A percentile compares a stretch with the other conserved stretches of the same genome.
Conservation (phyloP, 2,888 invertebrate species). For the Apodemia duryi region DNA sequence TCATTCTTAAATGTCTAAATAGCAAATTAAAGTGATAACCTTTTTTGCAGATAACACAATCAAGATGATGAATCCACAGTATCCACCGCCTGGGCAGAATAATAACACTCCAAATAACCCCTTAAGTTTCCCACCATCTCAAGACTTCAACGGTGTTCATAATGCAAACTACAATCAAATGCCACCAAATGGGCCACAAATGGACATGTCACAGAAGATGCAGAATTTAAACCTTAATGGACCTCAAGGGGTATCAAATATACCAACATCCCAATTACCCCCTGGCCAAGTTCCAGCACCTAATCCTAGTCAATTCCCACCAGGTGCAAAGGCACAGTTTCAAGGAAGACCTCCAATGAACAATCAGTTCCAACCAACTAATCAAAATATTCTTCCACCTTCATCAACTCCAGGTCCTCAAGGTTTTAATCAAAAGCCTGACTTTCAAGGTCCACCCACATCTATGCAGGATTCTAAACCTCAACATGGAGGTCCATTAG, state of each 20-base stretch:
- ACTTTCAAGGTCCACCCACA: conserved; percentile 37
- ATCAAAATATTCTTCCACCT: conserved; percentile 41
- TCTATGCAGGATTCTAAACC: conserved; percentile 27
- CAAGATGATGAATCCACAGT: conserved; percentile 74
- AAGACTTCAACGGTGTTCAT: conserved; percentile 64
- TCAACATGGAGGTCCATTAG: conserved; percentile 13
- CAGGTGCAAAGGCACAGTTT: conserved; percentile 47
- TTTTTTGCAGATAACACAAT: conserved; percentile 33
- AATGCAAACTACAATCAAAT: conserved; percentile 59
- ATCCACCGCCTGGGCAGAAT: conserved; percentile 67
- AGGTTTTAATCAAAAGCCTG: conserved; percentile 29
- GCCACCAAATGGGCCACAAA: conserved; percentile 50
- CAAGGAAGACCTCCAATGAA: conserved; percentile 44
- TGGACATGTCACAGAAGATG: conserved; percentile 67
- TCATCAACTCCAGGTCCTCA: conserved; percentile 43
- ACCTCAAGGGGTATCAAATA: conserved; percentile 48
- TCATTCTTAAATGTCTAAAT: no score
- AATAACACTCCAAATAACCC: conserved; percentile 68
- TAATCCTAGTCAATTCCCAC: conserved; percentile 46
- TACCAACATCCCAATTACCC: conserved; percentile 58
- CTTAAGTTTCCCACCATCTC: conserved; percentile 54
- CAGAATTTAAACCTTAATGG: conserved; percentile 67
- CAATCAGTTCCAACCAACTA: conserved; percentile 38
- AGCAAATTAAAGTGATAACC: neutral
- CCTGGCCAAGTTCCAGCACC: conserved; percentile 48